These are phyloP conservation scores for Nephrocerus scutellatus DNA, from an alignment of 2,888 invertebrate species.

Conservation along the genomic window DNA sequence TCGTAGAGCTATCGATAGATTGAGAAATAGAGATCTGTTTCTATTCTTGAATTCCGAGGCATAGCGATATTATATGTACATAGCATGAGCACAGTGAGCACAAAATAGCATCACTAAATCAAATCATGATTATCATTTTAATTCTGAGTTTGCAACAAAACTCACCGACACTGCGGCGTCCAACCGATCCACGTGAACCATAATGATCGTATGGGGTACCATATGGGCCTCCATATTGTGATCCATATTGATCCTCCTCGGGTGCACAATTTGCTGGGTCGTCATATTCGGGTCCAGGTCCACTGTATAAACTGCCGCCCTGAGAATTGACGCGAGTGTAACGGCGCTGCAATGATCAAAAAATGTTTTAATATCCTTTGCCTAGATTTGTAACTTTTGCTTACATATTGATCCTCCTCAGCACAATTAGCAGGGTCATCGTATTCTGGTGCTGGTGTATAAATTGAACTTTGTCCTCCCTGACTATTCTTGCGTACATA, in stretches of 20 bases:
- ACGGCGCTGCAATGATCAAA: constrained; percentile 50
- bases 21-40: too few species aligned
- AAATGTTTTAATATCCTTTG: not conserved
- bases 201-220: constrained; percentile 87
- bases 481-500: constrained; percentile 68
- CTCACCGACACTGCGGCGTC: constrained; percentile 55
- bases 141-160: constrained; percentile 6
- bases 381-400: constrained; percentile 14
- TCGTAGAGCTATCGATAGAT: too few species aligned
- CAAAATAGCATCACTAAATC: too few species aligned
- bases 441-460: constrained; percentile 79
- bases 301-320: constrained; percentile 57
- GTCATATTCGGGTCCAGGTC: constrained; percentile 78
- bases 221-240: constrained; percentile 65
- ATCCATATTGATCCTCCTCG: constrained; percentile 86
- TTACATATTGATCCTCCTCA: constrained; percentile 82
- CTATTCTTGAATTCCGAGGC: too few species aligned
- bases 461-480: constrained; percentile 75
- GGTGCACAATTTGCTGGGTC: constrained; percentile 89
- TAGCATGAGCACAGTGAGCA: too few species aligned
- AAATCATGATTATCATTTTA: too few species aligned
- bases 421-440: constrained; percentile 91
- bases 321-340: constrained; percentile 64
- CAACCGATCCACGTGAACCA: constrained; percentile 78
- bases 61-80: too few species aligned